Evolutionary conservation across 2,888 invertebrate genomes (phyloP).

Genomic region (Maniola hyperantus): DNA sequence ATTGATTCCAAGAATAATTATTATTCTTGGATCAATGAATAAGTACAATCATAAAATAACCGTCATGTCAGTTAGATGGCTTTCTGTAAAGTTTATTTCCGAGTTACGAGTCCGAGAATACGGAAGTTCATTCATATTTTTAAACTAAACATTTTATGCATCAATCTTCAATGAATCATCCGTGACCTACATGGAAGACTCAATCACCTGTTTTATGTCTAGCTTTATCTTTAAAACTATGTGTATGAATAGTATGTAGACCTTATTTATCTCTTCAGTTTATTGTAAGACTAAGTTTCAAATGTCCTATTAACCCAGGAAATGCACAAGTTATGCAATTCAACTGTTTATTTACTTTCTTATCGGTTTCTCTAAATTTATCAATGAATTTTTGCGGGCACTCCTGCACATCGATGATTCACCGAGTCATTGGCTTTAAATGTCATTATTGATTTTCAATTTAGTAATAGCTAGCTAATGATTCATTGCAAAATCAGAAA

Average conservation of each 20-base stretch:
- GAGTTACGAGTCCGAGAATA: background rate
- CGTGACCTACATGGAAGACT: slow-evolving; percentile 24
- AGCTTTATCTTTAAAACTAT: slow-evolving; percentile 8
- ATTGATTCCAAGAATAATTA: no score
- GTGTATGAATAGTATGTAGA: slow-evolving; percentile 1
- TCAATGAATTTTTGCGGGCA: slow-evolving; percentile 35
- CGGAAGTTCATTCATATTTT: background rate
- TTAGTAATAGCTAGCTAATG: slow-evolving; percentile 21
- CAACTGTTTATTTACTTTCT: slow-evolving; percentile 44
- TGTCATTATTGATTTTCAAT: slow-evolving; percentile 21
- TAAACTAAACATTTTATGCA: background rate
- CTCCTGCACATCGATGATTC: slow-evolving; percentile 39
- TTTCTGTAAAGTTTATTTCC: background rate
- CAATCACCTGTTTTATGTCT: slow-evolving; percentile 20
- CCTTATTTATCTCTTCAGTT: background rate
- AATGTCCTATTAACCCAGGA: slow-evolving; percentile 10
- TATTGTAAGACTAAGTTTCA: background rate
- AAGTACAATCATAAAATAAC: background rate
- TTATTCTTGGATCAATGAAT: background rate
- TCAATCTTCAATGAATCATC: slow-evolving; percentile 13
- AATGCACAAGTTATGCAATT: slow-evolving; percentile 27
- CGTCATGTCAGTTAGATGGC: background rate
- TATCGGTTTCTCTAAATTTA: slow-evolving; percentile 40
- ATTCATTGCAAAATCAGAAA: slow-evolving; percentile 19
- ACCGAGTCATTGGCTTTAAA: slow-evolving; percentile 27